phyloP scores from a whole-genome alignment of 2,797 vertebrate genomes.

The Protonibea diacanthus region DNA sequence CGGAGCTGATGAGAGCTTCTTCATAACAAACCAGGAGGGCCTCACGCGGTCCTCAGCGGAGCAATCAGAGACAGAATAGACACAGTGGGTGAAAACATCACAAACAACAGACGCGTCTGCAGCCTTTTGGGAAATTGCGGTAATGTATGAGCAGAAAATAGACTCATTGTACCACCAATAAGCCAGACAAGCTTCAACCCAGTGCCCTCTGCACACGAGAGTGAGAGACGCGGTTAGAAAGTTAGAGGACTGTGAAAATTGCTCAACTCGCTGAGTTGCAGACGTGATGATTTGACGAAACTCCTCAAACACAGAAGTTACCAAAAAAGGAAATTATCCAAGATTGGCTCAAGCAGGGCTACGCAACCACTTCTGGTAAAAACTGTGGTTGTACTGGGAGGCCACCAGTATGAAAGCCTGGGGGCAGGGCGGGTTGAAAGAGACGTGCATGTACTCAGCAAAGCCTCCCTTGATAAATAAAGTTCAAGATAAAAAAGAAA shows the following conservation, averaged over 20 bases:
- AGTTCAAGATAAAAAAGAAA: not conserved
- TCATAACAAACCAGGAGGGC: conserved; percentile 37
- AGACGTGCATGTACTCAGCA: not conserved
- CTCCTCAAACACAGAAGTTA: not conserved
- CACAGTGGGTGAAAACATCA: conserved; percentile 12
- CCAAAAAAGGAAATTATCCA: not conserved
- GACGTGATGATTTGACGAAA: not conserved
- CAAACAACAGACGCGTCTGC: conserved; percentile 21
- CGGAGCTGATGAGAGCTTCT: conserved; percentile 51
- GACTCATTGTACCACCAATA: conserved; percentile 44
- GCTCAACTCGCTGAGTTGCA: not conserved
- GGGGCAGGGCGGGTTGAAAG: not conserved
- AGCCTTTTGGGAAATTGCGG: conserved; percentile 50
- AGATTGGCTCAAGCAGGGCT: not conserved
- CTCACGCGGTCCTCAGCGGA: conserved; percentile 51
- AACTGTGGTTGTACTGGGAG: not conserved
- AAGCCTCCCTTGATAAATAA: not conserved
- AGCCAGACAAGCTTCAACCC: conserved; percentile 24
- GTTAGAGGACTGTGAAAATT: conserved; percentile 8
- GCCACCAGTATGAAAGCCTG: not conserved
- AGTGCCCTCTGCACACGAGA: not conserved
- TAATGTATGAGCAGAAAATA: conserved; percentile 60
- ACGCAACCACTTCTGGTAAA: not conserved
- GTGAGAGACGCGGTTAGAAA: not conserved
- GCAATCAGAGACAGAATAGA: conserved; percentile 52